A percentile compares a stretch with the other conserved stretches of the same genome.
phyloP scores from a whole-genome alignment of 2,888 invertebrate genomes.

The Yponomeuta sedellus region DNA sequence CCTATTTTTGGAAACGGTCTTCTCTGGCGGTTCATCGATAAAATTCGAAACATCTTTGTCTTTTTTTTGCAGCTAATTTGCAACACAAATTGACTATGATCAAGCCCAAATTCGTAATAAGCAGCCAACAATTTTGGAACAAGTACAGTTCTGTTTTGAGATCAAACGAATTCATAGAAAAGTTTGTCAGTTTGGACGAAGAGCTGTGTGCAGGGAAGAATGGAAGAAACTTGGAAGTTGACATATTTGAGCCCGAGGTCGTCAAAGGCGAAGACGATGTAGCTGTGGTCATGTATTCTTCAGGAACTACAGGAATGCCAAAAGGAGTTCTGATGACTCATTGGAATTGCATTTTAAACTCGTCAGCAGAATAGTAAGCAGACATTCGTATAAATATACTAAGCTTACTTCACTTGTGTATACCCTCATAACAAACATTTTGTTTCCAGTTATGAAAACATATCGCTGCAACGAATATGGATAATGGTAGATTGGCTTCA shows the following conservation, averaged over 20 bases:
- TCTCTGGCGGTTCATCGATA: background rate
- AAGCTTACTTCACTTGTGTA: too few relatives aligned
- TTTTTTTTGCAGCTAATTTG: background rate
- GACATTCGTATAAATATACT: too few relatives aligned
- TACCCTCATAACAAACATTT: too few relatives aligned
- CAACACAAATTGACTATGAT: background rate
- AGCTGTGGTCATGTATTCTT: background rate
- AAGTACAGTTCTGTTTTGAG: background rate
- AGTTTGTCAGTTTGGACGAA: background rate
- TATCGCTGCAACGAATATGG: too few relatives aligned
- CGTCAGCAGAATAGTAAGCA: too few relatives aligned
- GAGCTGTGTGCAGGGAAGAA: background rate
- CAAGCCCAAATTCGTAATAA: background rate
- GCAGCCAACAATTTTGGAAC: background rate
- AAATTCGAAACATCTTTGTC: too few relatives aligned
- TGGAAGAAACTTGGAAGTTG: background rate
- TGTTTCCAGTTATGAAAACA: too few relatives aligned
- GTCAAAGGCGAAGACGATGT: background rate
- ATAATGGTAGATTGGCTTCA: too few relatives aligned
- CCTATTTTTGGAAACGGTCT: background rate
- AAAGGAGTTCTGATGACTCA: background rate
- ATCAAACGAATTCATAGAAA: background rate
- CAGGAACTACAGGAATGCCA: constrained; percentile 14
- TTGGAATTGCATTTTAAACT: background rate
- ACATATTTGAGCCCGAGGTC: background rate